These are phyloP conservation scores for Plagodis dolabraria DNA, from an alignment of 2,888 invertebrate species.

Conservation along the genomic window DNA sequence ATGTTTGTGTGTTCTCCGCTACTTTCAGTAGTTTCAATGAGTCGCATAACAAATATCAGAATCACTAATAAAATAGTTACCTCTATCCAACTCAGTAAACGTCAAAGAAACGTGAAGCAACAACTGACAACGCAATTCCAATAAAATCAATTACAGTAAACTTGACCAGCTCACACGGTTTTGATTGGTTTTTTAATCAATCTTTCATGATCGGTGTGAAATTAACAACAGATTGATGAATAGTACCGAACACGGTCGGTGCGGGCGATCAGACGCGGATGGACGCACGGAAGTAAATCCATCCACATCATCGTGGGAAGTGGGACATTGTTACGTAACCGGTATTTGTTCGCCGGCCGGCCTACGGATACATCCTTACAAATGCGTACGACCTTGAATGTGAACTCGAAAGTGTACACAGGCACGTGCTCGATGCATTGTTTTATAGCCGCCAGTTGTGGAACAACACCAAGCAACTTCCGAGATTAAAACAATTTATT, in stretches of 20 bases:
- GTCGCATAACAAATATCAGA: too few species aligned
- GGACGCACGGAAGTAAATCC: conserved; percentile 64
- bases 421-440: conserved; percentile 83
- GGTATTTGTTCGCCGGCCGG: conserved; percentile 80
- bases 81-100: too few species aligned
- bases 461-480: conserved; percentile 61
- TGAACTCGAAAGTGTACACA: conserved; percentile 83
- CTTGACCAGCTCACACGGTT: not conserved
- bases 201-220: conserved; percentile 17
- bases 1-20: not conserved
- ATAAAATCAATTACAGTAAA: not conserved
- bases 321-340: conserved; percentile 80
- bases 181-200: conserved; percentile 14
- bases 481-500: conserved; percentile 39
- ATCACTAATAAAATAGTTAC: too few species aligned
- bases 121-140: not conserved
- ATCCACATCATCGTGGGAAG: conserved; percentile 76
- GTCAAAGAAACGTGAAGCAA: too few species aligned
- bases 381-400: conserved; percentile 84
- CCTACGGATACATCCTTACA: conserved; percentile 83
- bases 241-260: conserved; percentile 46
- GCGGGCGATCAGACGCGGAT: conserved; percentile 48
- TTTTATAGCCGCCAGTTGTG: conserved; percentile 75
- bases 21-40: not conserved
- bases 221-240: conserved; percentile 44